phyloP scores from a whole-genome alignment of 1,140 invertebrate genomes.

The Aphelinus atriplicis region DNA sequence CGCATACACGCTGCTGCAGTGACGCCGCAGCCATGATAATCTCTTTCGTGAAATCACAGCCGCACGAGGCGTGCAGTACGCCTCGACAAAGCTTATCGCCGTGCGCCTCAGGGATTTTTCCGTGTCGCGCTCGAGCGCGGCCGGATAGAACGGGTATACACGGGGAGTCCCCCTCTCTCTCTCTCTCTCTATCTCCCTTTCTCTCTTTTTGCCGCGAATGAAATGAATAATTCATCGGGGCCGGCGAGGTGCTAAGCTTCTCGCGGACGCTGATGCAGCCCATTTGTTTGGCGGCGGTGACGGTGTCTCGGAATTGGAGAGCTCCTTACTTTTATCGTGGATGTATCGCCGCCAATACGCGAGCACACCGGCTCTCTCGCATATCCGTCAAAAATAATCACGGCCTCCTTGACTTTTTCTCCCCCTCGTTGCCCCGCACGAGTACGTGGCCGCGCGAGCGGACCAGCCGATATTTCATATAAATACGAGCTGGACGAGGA shows the following conservation, averaged over 20 bases:
- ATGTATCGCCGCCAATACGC: no score
- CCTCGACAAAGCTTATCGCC: constrained; percentile 32
- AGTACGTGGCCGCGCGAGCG: not conserved
- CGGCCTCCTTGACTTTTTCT: not conserved
- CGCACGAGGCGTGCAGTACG: not conserved
- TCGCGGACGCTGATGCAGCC: constrained; percentile 25
- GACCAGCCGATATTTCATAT: not conserved
- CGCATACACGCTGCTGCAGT: no score
- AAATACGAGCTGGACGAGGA: not conserved
- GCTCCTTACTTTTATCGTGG: no score
- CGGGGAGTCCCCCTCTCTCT: not conserved
- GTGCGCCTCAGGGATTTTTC: constrained; percentile 41
- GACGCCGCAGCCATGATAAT: constrained; percentile 1
- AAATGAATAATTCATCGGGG: constrained; percentile 60
- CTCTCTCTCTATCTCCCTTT: not conserved
- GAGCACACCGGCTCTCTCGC: not conserved
- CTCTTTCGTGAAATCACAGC: not conserved
- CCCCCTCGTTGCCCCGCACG: not conserved
- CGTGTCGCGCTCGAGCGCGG: not conserved
- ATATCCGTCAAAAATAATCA: constrained; percentile 18
- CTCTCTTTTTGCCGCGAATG: constrained; percentile 51
- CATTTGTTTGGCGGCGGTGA: constrained; percentile 51
- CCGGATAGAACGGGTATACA: not conserved
- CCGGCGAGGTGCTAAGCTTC: constrained; percentile 48
- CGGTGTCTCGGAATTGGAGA: constrained; percentile 49